Base-by-base conservation (phyloP, 2,113 vertebrate genomes). In the Motacilla alba region DNA sequence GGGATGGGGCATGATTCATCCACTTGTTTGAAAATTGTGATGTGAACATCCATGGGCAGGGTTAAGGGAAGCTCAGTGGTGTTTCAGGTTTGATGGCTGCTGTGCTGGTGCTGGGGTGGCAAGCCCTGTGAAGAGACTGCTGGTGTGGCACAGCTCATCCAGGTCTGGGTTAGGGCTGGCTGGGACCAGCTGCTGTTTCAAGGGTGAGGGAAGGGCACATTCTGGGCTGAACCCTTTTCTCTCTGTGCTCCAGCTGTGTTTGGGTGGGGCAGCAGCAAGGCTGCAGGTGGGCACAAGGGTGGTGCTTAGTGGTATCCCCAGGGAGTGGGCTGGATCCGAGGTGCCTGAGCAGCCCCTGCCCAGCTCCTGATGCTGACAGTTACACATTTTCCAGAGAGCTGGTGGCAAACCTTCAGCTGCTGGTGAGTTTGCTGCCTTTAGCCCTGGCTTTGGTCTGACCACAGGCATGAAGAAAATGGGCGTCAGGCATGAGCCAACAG, bases 401-500 rank as follows among this genome's bases (percentile, higher is more conserved):
- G 88, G 86, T 83, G 59, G 95, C 79, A 83, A 50, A 77, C 55
- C 67, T 86, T 88, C 59, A 81, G 90, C 79, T 93, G 53, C 64
- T 92, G 94, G 90, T 87, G 82, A 39, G 76, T 62, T 66, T 39
- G 52, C 76, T 83, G 88, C 76, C 89, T 95, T 88, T 24, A 10
- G 76, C 58, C 35, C 83, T 19, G 56, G 68, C 76, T 87, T 92
- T 83, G 80, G 76, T 90, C 94, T 95, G 83, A 96, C 96, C 95
- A 97, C 95, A 97, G 86, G 96, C 89, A 97, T 93, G 96, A 95
- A 87, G 60, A 94, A 95, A 95, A 93, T 89, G 93, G 94, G 72
- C 3, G 12, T 72, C 15, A 3, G 73, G 86, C 73, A 87, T 83
- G 91, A 94, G 91, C 95, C 91, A 95, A 31, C 4, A 0, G 83